Evolutionary conservation across 2,888 invertebrate species (phyloP).

Genomic region (Melanotus villosus): DNA sequence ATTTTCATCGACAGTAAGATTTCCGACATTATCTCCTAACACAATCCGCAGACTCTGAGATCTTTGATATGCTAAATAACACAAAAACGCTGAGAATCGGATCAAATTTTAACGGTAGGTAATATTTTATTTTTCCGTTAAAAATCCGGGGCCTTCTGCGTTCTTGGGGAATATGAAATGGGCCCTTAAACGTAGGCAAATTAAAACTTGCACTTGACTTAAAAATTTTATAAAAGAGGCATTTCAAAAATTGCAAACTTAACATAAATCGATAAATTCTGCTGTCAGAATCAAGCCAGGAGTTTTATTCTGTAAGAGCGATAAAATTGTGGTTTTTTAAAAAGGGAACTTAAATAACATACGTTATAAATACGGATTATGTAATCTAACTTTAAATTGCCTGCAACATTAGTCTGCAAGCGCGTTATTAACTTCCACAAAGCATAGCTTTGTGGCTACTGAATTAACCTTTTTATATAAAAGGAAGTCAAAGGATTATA

Average conservation of each 20-base stretch:
- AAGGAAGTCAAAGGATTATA: conserved; percentile 5
- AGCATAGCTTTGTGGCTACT: conserved; percentile 15
- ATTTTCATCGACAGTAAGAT: not conserved
- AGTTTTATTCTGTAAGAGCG: not conserved
- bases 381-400: conserved; percentile 24
- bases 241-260: conserved; percentile 1
- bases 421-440: conserved; percentile 26
- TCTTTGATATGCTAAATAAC: conserved; percentile 15
- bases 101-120: not conserved
- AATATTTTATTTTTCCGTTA: not conserved
- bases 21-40: not conserved
- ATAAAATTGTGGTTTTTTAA: not conserved
- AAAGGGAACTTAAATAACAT: not conserved
- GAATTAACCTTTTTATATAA: conserved; percentile 22
- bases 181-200: too few species aligned
- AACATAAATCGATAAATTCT: conserved; percentile 15
- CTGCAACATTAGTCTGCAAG: conserved; percentile 18
- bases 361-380: conserved; percentile 19
- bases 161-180: not conserved
- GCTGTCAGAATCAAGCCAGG: not conserved
- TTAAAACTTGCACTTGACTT: not conserved
- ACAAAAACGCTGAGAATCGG: not conserved
- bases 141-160: not conserved
- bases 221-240: not conserved
- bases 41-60: not conserved